Evolutionary conservation across 2,797 vertebrate species (phyloP).

Genomic region (Gorsachius magnificus): DNA sequence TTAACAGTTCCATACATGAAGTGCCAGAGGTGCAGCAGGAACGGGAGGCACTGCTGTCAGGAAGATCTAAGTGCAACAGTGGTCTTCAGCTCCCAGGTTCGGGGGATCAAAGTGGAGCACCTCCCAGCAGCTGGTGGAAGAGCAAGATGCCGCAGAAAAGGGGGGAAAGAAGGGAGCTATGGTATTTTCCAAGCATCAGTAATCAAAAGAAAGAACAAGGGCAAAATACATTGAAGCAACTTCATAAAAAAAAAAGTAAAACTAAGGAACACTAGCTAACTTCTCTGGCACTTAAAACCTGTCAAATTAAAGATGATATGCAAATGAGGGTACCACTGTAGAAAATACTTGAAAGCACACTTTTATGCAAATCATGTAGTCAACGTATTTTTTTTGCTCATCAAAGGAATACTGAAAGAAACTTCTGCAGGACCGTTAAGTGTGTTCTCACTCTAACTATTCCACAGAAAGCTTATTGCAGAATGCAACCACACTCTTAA

Average conservation of each 20-base stretch:
- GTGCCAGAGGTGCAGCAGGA: neutral
- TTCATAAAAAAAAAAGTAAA: neutral
- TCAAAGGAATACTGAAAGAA: neutral
- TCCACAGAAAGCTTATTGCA: neutral
- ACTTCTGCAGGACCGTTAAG: neutral
- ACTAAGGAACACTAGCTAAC: neutral
- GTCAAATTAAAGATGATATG: constrained; percentile 6
- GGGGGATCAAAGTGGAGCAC: neutral
- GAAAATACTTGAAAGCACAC: constrained; percentile 9
- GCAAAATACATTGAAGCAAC: neutral
- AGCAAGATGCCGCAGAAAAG: neutral
- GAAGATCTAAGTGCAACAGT: neutral
- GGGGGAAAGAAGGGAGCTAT: neutral
- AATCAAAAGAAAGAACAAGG: constrained; percentile 38
- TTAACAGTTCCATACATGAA: neutral
- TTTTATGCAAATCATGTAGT: neutral
- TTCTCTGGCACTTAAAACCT: neutral
- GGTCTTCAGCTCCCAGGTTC: neutral
- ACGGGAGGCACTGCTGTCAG: neutral
- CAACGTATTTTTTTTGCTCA: neutral
- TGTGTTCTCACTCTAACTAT: neutral
- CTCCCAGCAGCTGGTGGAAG: neutral
- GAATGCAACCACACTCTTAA: neutral
- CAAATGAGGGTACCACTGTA: neutral
- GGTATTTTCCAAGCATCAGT: neutral